Evolutionary conservation across 2,888 invertebrate species (phyloP).

Genomic region (Baccha elongata): DNA sequence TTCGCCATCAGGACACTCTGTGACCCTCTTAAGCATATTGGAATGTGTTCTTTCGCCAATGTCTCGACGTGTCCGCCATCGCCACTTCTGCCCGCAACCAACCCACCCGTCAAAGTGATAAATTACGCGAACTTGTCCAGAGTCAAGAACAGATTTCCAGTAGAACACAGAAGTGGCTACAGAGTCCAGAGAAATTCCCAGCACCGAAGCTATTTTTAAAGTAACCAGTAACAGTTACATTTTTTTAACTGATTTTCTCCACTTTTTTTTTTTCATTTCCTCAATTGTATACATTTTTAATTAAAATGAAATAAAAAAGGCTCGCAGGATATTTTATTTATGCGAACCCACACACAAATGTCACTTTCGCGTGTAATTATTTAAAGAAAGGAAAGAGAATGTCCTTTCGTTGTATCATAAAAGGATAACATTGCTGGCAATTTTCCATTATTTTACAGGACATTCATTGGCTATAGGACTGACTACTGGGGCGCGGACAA

Average conservation of each 20-base stretch:
- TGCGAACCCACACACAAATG: constrained; percentile 29
- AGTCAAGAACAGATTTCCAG: constrained; percentile 64
- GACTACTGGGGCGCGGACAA: background rate
- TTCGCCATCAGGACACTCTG: constrained; percentile 39
- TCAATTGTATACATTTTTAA: constrained; percentile 51
- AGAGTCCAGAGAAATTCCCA: constrained; percentile 12
- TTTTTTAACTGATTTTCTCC: constrained; percentile 14
- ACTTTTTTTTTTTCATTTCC: constrained; percentile 4
- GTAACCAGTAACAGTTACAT: constrained; percentile 46
- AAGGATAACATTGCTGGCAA: constrained; percentile 44
- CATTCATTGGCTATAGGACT: constrained; percentile 23
- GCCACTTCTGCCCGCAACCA: background rate
- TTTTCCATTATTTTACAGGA: constrained; percentile 48
- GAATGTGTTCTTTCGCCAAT: constrained; percentile 29
- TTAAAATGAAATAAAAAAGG: constrained; percentile 39
- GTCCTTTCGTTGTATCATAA: background rate
- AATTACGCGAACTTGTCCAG: constrained; percentile 67
- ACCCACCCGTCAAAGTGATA: constrained; percentile 69
- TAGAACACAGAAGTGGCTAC: constrained; percentile 13
- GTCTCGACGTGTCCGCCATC: background rate
- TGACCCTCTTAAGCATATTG: constrained; percentile 73
- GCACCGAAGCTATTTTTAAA: constrained; percentile 34
- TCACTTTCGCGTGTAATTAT: constrained; percentile 38
- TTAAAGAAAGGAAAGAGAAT: constrained; percentile 19
- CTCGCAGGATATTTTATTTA: constrained; percentile 40